Base-by-base conservation (phyloP, 92 coral and sea anemone species). In the Ricordea florida region DNA sequence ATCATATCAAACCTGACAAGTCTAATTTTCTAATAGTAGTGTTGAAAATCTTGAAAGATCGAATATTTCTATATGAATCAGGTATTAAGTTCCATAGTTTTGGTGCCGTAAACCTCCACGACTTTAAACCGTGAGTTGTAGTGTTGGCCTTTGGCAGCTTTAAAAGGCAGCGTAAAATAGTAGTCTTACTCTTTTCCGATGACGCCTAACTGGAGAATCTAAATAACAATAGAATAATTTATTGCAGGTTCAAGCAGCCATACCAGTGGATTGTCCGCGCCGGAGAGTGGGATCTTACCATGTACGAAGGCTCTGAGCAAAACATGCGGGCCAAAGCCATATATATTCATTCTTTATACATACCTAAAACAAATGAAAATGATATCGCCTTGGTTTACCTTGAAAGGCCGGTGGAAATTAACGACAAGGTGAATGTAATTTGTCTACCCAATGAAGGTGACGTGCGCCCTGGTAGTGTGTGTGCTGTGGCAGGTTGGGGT, bases 401-500 rank as follows among this genome's bases (percentile, higher is more conserved):
- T 25, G 59, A 78, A n/a, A 70, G 53, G 45, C 88, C 85, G 16
- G 90, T 67, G 36, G 44, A 46, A 24, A 34, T 82, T 21, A 89
- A 82, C 56, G 69, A 66, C 17, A 66, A 76, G 32, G 96, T 93
- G 6, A 67, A 42, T 32, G 76, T 91, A 25, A 81, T 93, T 46
- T 93, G 98, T 44, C 66, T 93, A 11, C 84, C 87, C 25, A 55
- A 72, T 26, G 41, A 60, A 42, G 83, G 70, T 32, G 36, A 55
- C 35, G 18, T 60, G 10, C 79, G 70, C 47, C 40, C 71, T 36
- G 98, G 90, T 14, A 85, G 62, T 57, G 60, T 37, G 34, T 93
- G 98, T 43, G 58, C 63, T 26, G 75, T 80, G 38, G 89, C 96
- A 26, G 98, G 98, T 17, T 93, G 98, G 98, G 92, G 96, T 13